Conservation (phyloP, 2,888 invertebrate genomes). For the Acleris literana region DNA sequence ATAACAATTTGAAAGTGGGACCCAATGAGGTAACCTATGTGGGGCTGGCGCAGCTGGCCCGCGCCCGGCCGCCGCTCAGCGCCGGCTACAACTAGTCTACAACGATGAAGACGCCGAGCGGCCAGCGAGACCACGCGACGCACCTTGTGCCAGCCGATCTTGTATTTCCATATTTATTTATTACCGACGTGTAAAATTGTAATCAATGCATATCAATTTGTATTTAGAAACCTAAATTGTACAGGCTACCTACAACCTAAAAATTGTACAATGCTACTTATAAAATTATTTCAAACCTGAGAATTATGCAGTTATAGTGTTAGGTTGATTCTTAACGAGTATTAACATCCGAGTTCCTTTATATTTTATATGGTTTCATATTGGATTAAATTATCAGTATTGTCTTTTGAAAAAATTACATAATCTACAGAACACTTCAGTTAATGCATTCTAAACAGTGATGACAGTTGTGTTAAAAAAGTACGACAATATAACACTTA, state of each 20-base stretch:
- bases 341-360: slow-evolving; percentile 19
- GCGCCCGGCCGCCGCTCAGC: too few relatives aligned
- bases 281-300: slow-evolving; percentile 32
- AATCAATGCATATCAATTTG: slow-evolving; percentile 25
- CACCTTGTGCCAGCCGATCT: background rate
- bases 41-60: too few relatives aligned
- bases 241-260: slow-evolving; percentile 25
- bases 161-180: slow-evolving; percentile 28
- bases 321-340: slow-evolving; percentile 25
- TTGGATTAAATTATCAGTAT: slow-evolving; percentile 18
- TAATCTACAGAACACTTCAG: slow-evolving; percentile 8
- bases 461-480: slow-evolving; percentile 27
- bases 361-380: slow-evolving; percentile 15
- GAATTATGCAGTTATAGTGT: slow-evolving; percentile 31
- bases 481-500: slow-evolving; percentile 31
- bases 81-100: too few relatives aligned
- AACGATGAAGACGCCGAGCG: too few relatives aligned
- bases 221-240: slow-evolving; percentile 10
- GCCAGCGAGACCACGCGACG: too few relatives aligned
- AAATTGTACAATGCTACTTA: slow-evolving; percentile 34
- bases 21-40: slow-evolving; percentile 29
- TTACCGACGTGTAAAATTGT: slow-evolving; percentile 28
- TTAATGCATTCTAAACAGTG: slow-evolving; percentile 25
- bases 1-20: slow-evolving; percentile 28
- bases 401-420: slow-evolving; percentile 18